A percentile compares a stretch with the other conserved stretches of the same genome.
Evolutionary conservation across 1,140 invertebrate species (phyloP).

Genomic region (Drosophila pandora): DNA sequence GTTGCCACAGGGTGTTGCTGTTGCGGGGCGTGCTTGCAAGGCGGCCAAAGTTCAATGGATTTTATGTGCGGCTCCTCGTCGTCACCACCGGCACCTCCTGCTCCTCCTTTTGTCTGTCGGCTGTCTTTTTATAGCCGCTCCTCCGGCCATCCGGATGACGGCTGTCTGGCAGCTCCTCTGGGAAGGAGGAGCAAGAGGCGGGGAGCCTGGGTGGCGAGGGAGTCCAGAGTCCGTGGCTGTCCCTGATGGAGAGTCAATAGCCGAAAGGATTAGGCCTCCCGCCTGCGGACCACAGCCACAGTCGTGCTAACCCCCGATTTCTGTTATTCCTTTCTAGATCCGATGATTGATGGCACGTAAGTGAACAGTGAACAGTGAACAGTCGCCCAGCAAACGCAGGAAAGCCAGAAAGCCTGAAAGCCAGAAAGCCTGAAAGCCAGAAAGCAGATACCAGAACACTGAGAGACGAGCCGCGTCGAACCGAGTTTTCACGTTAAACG

Average conservation of each 20-base stretch:
- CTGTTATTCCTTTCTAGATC: constrained; percentile 34
- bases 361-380: constrained; percentile 5
- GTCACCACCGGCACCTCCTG: constrained; percentile 4
- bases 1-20: not conserved
- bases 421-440: not conserved
- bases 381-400: constrained; percentile 32
- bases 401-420: constrained; percentile 34
- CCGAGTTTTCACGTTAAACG: constrained; percentile 57
- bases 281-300: not conserved
- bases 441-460: constrained; percentile 4
- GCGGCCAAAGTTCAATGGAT: constrained; percentile 77
- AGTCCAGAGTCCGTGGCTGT: not conserved
- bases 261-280: not conserved
- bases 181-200: not conserved
- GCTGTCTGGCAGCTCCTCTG: constrained; percentile 28
- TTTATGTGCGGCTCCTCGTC: constrained; percentile 26
- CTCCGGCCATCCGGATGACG: constrained; percentile 46
- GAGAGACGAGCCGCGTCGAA: constrained; percentile 25
- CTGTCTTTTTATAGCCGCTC: constrained; percentile 69
- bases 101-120: constrained; percentile 42
- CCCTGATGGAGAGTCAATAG: not conserved
- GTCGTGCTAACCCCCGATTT: constrained; percentile 5
- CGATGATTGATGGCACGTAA: constrained; percentile 26
- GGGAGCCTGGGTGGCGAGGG: not conserved
- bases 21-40: constrained; percentile 33